phyloP scores from a whole-genome alignment of 2,888 invertebrate genomes.

The Orthonychiurus folsomi region DNA sequence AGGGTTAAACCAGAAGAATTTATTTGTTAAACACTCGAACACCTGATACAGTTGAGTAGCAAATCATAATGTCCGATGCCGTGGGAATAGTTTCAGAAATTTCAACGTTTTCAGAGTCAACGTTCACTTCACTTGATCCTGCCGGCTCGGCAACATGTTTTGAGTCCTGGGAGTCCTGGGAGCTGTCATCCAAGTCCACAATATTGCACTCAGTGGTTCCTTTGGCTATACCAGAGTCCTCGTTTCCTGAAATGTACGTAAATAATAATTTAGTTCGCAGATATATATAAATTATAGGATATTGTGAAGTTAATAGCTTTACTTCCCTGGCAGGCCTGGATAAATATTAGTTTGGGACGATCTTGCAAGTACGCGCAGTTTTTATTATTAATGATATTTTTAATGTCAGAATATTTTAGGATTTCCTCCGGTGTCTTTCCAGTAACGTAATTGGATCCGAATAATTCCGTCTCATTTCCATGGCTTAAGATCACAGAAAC shows the following conservation, averaged over 20 bases:
- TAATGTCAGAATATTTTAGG: neutral
- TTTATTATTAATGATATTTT: neutral
- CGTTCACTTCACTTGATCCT: neutral
- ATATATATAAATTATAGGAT: neutral
- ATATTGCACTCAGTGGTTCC: no score
- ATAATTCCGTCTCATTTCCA: neutral
- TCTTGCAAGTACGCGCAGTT: constrained; percentile 1
- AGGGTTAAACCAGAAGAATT: no score
- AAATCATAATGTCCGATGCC: neutral
- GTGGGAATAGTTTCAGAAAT: neutral
- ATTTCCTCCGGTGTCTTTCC: neutral
- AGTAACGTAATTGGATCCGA: neutral
- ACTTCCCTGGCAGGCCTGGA: constrained; percentile 4
- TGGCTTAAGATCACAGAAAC: neutral
- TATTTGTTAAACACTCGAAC: neutral
- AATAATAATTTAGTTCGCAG: neutral
- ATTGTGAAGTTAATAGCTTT: neutral
- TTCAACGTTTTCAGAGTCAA: neutral
- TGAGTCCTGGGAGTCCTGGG: neutral
- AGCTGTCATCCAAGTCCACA: no score
- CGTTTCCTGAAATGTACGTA: neutral
- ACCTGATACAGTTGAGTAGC: constrained; percentile 5
- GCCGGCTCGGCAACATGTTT: neutral
- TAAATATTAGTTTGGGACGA: neutral
- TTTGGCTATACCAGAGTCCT: neutral